A percentile compares a stretch with the other conserved stretches of the same genome.
Evolutionary conservation across 2,888 invertebrate species (phyloP).

Genomic region (Cheilosia soror): DNA sequence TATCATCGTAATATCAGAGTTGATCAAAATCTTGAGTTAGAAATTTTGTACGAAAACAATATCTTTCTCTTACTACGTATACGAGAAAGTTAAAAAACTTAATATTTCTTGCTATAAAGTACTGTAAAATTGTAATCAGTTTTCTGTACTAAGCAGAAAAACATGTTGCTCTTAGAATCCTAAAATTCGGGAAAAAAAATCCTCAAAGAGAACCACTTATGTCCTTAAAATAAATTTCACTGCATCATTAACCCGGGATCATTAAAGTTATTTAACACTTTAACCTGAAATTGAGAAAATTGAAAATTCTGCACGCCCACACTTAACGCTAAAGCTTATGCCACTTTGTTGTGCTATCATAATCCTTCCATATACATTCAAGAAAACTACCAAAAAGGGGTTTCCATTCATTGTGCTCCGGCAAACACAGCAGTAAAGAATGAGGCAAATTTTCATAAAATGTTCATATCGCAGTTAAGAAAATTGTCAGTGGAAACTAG

Average conservation of each 20-base stretch:
- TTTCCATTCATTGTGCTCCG: constrained; percentile 4
- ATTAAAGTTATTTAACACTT: constrained; percentile 48
- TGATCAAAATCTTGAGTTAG: no score
- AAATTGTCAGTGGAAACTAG: constrained; percentile 59
- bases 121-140: no score
- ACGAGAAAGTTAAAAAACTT: no score
- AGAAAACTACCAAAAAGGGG: constrained; percentile 37
- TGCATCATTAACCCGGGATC: constrained; percentile 54
- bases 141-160: no score
- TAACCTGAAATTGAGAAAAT: constrained; percentile 67
- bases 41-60: no score
- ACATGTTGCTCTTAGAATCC: no score
- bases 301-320: constrained; percentile 59
- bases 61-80: no score
- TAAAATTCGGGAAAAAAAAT: no score
- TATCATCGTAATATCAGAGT: no score
- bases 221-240: constrained; percentile 28
- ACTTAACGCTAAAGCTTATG: constrained; percentile 47
- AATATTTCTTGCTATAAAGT: no score
- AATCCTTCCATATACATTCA: constrained; percentile 48
- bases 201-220: background rate
- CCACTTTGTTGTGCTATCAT: constrained; percentile 64
- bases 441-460: constrained; percentile 72
- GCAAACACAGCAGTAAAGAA: constrained; percentile 34
- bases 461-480: constrained; percentile 71